Base-by-base conservation (phyloP, 2,113 vertebrate genomes). In the Phodopus roborovskii region DNA sequence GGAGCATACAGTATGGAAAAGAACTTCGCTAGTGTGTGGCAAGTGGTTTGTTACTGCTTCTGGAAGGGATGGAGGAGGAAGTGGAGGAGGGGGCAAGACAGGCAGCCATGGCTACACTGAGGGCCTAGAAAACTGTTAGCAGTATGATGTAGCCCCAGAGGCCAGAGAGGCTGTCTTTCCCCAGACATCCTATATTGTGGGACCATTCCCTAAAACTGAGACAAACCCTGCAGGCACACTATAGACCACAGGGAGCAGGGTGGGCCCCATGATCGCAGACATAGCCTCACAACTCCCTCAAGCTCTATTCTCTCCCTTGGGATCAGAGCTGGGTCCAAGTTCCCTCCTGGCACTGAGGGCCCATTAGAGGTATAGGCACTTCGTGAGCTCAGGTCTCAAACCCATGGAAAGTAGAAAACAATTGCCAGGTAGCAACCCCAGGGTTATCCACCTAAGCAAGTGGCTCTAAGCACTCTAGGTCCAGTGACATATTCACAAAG, bases 231-330 rank as follows among this genome's bases (percentile, higher is more conserved):
- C 4, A 36, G 48, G 74, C 45, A 90, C 60, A 26, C 45, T 3
- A 17, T 3, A 0, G n/a, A 42, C 24, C 15, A 3, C 28, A 50
- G 64, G 70, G 88, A 42, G 8, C 53, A 83, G 42, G 24, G 48
- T 53, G 45, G 62, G 30, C 8, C 50, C 75, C 3, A 7, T 30
- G 19, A 45, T 42, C 60, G 45, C 28, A 28, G 62, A 60, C 26
- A 9, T 0, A 39, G 2, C 62, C 42, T 33, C 36, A 20, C 0
- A n/a, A 36, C 8, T 11, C 22, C 62, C 42, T 2, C 8, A 9
- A 79, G 36, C 26, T 42, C 82, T 10, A 42, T 19, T 81, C 15
- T 16, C 33, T 64, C 22, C 28, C 28, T 42, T 1, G 7, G 66
- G 53, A 53, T 96, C 20, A 42, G 30, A 85, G 64, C 53, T 42